These are phyloP conservation scores for Erpetoichthys calabaricus DNA, from an alignment of 2,797 vertebrate species.

Conservation along the genomic window DNA sequence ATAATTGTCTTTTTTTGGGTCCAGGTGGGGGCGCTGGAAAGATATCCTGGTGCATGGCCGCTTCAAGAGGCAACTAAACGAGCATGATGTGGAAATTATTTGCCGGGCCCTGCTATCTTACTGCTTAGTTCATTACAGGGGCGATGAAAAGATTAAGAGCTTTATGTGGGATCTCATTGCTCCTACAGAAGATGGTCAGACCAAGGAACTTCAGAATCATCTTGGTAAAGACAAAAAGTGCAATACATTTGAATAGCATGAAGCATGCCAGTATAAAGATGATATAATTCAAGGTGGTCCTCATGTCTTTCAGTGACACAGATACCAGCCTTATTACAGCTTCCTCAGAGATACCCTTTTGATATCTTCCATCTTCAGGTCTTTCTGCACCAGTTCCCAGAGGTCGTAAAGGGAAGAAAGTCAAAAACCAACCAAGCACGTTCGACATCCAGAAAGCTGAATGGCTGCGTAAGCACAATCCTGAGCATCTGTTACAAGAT, in stretches of 20 bases:
- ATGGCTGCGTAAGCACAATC: conserved; percentile 95
- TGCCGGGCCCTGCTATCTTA: conserved; percentile 85
- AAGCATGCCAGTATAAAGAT: too few species aligned
- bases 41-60: conserved; percentile 90
- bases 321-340: too few species aligned
- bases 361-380: conserved; percentile 37
- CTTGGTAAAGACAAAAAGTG: conserved; percentile 50
- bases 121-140: conserved; percentile 89
- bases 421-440: conserved; percentile 86
- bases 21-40: conserved; percentile 92
- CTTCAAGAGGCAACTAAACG: conserved; percentile 88
- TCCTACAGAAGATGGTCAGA: conserved; percentile 83
- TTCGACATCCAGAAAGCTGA: conserved; percentile 98
- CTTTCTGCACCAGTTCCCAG: conserved; percentile 92
- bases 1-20: background rate
- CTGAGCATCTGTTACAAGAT: conserved; percentile 91
- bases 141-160: conserved; percentile 96
- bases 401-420: conserved; percentile 93
- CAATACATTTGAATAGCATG: too few species aligned
- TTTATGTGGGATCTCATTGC: conserved; percentile 98
- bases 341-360: too few species aligned
- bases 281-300: too few species aligned
- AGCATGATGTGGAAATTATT: conserved; percentile 88
- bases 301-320: too few species aligned
- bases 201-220: conserved; percentile 90